A percentile compares a stretch with the other conserved stretches of the same genome.
Evolutionary conservation across 2,113 vertebrate species (phyloP).

Genomic region (Megaceryle torquata): DNA sequence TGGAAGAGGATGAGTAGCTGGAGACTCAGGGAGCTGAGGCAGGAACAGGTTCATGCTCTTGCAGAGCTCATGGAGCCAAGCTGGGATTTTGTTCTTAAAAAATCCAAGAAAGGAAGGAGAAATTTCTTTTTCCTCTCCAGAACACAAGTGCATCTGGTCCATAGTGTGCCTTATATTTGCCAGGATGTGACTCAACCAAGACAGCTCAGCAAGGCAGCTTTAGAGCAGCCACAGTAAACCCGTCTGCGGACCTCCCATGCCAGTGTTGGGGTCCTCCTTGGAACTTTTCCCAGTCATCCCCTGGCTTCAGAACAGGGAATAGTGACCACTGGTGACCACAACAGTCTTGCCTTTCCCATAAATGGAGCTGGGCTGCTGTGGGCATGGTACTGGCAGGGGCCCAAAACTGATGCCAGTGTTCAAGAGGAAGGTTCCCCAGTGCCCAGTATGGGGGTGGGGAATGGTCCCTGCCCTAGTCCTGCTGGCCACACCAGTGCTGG

Average conservation of each 20-base stretch:
- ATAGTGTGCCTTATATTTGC: accelerated
- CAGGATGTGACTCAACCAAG: background rate
- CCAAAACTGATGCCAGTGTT: background rate
- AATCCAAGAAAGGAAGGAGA: background rate
- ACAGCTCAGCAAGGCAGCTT: background rate
- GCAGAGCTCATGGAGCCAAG: background rate
- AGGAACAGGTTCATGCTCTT: background rate
- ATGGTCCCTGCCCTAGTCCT: no score
- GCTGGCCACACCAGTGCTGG: no score
- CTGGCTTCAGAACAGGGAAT: background rate
- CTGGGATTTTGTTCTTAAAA: background rate
- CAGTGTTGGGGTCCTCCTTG: background rate
- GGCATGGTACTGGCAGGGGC: background rate
- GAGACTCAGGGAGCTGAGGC: accelerated
- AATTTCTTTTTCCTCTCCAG: background rate
- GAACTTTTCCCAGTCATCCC: background rate
- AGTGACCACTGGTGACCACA: accelerated
- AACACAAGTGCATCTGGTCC: background rate
- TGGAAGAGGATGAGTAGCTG: background rate
- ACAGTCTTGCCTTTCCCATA: accelerated
- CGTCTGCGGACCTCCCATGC: background rate
- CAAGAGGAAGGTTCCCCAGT: background rate
- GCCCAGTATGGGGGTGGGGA: background rate
- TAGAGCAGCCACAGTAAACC: background rate
- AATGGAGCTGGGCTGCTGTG: background rate